These are phyloP conservation scores for Aphaenogaster ashmeadi DNA, from an alignment of 1,140 invertebrate genomes.

Conservation along the genomic window DNA sequence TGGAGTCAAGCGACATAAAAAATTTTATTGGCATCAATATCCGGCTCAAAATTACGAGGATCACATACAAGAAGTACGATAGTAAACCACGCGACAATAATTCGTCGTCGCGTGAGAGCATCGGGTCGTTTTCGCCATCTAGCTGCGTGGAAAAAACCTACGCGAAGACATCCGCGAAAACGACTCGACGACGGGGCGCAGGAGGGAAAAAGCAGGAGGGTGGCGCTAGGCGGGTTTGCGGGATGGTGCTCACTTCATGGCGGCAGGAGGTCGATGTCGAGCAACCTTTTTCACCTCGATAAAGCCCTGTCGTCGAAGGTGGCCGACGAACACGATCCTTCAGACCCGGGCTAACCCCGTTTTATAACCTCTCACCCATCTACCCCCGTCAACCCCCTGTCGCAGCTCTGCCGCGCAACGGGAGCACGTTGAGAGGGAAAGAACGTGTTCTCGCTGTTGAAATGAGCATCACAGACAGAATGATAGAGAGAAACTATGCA, in stretches of 20 bases:
- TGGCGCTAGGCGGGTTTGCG: background rate
- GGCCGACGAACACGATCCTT: conserved; percentile 85
- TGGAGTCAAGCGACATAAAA: conserved; percentile 13
- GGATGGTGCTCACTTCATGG: conserved; percentile 60
- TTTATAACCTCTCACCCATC: conserved; percentile 83
- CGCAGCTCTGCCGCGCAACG: conserved; percentile 20
- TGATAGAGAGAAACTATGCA: conserved; percentile 56
- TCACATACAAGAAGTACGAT: background rate
- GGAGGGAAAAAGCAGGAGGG: conserved; percentile 44
- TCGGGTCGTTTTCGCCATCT: conserved; percentile 27
- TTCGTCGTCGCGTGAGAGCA: conserved; percentile 31
- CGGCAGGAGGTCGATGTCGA: conserved; percentile 76
- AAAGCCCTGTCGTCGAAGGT: conserved; percentile 82
- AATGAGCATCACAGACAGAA: conserved; percentile 63
- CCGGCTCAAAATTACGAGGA: conserved; percentile 24
- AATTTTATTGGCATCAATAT: conserved; percentile 42
- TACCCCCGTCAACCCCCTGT: conserved; percentile 46
- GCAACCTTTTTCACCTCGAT: conserved; percentile 83
- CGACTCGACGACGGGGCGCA: conserved; percentile 44
- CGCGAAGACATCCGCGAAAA: conserved; percentile 52
- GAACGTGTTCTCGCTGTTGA: conserved; percentile 50
- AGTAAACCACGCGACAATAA: conserved; percentile 58
- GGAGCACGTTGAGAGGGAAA: conserved; percentile 32
- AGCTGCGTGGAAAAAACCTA: conserved; percentile 32
- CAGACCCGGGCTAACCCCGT: conserved; percentile 84